Conservation (phyloP, 92 coral and sea anemone genomes). For the Parazoanthus darwini region DNA sequence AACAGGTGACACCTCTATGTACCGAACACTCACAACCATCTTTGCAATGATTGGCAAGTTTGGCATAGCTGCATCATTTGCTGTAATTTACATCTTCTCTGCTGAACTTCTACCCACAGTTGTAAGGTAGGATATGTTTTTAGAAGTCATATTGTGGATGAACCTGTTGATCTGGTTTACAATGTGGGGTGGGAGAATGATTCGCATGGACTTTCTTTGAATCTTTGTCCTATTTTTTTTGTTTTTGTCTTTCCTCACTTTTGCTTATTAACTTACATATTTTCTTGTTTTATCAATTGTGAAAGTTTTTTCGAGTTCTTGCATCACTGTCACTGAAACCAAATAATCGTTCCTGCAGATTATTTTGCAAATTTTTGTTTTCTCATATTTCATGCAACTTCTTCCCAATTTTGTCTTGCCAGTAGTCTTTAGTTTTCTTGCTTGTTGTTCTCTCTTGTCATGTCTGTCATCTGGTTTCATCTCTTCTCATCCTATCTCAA, state of each 20-base stretch:
- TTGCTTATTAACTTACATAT: too few relatives aligned
- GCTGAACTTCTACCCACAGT: slow-evolving; percentile 98
- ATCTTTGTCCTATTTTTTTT: too few relatives aligned
- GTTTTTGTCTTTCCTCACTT: too few relatives aligned
- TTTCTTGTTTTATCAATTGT: too few relatives aligned
- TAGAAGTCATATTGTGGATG: too few relatives aligned
- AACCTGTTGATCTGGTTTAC: neutral
- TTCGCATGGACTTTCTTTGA: neutral
- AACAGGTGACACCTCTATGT: slow-evolving; percentile 55
- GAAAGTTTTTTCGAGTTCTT: too few relatives aligned
- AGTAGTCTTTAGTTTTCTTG: neutral
- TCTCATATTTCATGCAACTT: neutral
- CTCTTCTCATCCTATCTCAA: neutral
- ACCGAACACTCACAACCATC: slow-evolving; percentile 69
- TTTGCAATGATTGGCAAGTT: slow-evolving; percentile 98
- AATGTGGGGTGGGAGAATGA: neutral
- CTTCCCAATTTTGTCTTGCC: too few relatives aligned
- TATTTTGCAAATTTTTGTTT: neutral
- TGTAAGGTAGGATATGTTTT: slow-evolving; percentile 68
- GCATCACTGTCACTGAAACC: too few relatives aligned
- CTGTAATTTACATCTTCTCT: slow-evolving; percentile 84
- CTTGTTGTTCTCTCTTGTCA: neutral
- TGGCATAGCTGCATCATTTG: slow-evolving; percentile 98
- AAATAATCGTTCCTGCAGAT: too few relatives aligned
- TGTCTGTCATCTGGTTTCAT: neutral